A percentile compares a stretch with the other conserved stretches of the same genome.
Conservation (phyloP, 2,113 vertebrate genomes). For the Gnathonemus echidnorhynchus region DNA sequence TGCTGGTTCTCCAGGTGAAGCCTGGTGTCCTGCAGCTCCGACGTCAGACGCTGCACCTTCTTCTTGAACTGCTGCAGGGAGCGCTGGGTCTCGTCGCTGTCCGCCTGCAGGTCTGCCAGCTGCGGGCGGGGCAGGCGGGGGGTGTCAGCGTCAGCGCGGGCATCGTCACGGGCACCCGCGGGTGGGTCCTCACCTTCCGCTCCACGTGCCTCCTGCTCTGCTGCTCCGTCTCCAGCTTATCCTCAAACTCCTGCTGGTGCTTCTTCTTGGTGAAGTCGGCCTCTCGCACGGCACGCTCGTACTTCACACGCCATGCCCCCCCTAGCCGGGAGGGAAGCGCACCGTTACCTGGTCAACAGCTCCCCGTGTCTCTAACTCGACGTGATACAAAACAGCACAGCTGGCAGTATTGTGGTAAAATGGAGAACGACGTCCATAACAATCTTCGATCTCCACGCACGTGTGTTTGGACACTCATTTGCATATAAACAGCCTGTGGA, state of each 20-base stretch:
- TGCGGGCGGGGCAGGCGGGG: conserved; percentile 34
- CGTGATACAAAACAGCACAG: background rate
- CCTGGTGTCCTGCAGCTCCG: conserved; percentile 92
- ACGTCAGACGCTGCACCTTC: conserved; percentile 82
- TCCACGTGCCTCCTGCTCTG: conserved; percentile 87
- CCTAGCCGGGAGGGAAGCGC: conserved; percentile 49
- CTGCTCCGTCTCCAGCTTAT: conserved; percentile 91
- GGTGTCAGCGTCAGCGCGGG: background rate
- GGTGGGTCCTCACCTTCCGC: conserved; percentile 65
- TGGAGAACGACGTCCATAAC: background rate
- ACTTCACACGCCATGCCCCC: conserved; percentile 89
- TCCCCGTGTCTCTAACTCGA: background rate
- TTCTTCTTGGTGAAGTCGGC: conserved; percentile 90
- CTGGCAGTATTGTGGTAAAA: background rate
- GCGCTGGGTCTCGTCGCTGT: conserved; percentile 84
- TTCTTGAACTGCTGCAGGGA: conserved; percentile 88
- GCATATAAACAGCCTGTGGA: conserved; percentile 58
- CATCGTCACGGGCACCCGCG: background rate
- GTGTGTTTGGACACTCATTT: conserved; percentile 56
- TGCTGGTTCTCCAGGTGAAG: conserved; percentile 94
- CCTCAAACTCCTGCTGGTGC: conserved; percentile 90
- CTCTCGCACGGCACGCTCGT: conserved; percentile 83
- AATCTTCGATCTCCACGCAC: conserved; percentile 22
- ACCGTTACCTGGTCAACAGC: background rate
- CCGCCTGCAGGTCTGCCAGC: conserved; percentile 84